Conservation (phyloP, 2,113 vertebrate genomes). For the Brachypodius melanocephalos region DNA sequence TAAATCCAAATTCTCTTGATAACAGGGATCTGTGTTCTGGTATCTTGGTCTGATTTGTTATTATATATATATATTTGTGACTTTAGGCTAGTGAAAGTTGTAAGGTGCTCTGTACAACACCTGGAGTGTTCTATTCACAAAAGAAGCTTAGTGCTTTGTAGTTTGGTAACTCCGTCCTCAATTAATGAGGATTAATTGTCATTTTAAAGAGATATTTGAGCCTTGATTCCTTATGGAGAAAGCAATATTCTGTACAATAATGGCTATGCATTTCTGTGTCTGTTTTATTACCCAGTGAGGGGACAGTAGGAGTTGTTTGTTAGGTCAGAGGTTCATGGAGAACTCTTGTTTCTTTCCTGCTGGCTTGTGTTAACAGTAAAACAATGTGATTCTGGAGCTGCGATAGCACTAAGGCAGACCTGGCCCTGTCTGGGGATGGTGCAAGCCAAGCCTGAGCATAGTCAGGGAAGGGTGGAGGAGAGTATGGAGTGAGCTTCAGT, state of each 20-base stretch:
- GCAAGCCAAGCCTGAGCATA: neutral
- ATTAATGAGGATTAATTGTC: neutral
- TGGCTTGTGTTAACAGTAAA: neutral
- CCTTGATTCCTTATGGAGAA: neutral
- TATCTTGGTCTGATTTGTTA: neutral
- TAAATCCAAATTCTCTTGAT: neutral
- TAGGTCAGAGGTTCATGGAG: neutral
- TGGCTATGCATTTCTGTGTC: neutral
- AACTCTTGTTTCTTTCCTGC: neutral
- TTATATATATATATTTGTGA: neutral
- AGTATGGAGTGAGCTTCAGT: neutral
- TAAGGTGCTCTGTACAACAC: neutral
- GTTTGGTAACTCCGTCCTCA: neutral
- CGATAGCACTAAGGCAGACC: neutral
- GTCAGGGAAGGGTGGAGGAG: neutral
- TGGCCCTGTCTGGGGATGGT: neutral
- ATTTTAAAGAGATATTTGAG: neutral
- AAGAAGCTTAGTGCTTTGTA: neutral
- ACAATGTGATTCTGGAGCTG: neutral
- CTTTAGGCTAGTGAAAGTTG: neutral
- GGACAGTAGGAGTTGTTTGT: neutral
- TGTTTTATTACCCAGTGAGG: neutral
- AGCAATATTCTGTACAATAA: neutral
- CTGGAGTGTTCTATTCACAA: neutral
- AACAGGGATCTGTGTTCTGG: neutral